Percentiles rank a stretch among this genome's conserved stretches.
phyloP scores from a whole-genome alignment of 2,888 invertebrate species.

The Leptarthrus brevirostris region DNA sequence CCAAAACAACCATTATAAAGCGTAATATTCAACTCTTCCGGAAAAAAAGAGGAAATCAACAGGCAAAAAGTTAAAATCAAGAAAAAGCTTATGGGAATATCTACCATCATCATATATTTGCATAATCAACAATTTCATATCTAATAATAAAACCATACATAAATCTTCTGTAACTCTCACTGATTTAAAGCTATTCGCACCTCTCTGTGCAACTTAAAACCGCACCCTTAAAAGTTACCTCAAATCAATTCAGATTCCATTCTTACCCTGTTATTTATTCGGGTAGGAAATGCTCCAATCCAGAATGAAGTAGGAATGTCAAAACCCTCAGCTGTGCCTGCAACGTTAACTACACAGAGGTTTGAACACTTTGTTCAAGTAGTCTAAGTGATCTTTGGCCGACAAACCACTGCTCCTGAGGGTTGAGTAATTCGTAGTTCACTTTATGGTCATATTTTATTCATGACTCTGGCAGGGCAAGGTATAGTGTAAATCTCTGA shows the following conservation, averaged over 20 bases:
- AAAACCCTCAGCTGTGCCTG: slow-evolving; percentile 15
- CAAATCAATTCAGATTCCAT: slow-evolving; percentile 35
- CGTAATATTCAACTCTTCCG: no score
- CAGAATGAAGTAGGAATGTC: background rate
- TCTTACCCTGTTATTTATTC: slow-evolving; percentile 29
- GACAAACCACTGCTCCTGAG: slow-evolving; percentile 19
- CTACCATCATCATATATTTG: slow-evolving; percentile 4
- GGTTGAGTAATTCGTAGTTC: slow-evolving; percentile 42
- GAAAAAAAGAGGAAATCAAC: no score
- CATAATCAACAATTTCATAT: slow-evolving; percentile 28
- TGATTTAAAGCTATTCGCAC: slow-evolving; percentile 18
- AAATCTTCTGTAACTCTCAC: slow-evolving; percentile 25
- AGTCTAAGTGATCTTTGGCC: slow-evolving; percentile 28
- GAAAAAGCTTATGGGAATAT: background rate
- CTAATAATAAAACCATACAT: slow-evolving; percentile 31
- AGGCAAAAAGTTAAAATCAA: no score
- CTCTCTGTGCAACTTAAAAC: background rate
- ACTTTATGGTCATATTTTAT: slow-evolving; percentile 47
- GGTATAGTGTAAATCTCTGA: slow-evolving; percentile 41
- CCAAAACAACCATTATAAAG: no score
- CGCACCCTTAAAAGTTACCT: background rate
- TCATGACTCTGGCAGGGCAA: slow-evolving; percentile 31
- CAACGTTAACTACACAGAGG: slow-evolving; percentile 9
- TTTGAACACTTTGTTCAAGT: slow-evolving; percentile 39
- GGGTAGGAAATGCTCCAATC: slow-evolving; percentile 2